Evolutionary conservation across 1,140 invertebrate species (phyloP).

Genomic region (Caenorhabditis tropicalis): DNA sequence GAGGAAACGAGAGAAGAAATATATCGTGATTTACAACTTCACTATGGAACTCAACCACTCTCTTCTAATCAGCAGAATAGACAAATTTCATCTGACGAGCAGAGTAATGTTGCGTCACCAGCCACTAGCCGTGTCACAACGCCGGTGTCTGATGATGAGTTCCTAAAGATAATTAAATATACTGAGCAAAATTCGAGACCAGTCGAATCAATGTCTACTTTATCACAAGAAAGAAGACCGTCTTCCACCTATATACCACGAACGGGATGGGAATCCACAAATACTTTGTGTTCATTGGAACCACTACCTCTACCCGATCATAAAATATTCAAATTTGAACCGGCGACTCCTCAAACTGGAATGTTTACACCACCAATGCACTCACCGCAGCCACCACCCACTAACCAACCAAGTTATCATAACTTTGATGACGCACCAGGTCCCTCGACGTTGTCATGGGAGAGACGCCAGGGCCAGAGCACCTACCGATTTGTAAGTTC

Average conservation of each 20-base stretch:
- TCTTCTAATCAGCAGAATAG: not conserved
- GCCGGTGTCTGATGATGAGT: not conserved
- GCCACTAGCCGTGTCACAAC: not conserved
- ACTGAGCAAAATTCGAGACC: not conserved
- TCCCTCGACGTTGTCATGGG: not conserved
- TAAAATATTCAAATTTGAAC: not conserved
- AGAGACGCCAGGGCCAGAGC: not conserved
- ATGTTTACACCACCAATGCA: not conserved
- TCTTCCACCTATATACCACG: too few relatives aligned
- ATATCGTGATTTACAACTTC: not conserved
- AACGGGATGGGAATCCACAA: too few relatives aligned
- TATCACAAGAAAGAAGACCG: too few relatives aligned
- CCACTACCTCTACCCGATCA: not conserved
- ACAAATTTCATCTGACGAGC: not conserved
- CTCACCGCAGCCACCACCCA: not conserved
- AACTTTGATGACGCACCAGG: not conserved
- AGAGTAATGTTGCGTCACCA: not conserved
- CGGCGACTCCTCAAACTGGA: not conserved
- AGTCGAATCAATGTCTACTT: not conserved
- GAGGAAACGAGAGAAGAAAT: not conserved
- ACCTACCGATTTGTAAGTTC: conserved; percentile 6
- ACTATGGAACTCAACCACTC: not conserved
- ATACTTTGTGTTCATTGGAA: not conserved
- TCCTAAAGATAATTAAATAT: not conserved
- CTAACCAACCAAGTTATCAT: not conserved